A percentile compares a stretch with the other conserved stretches of the same genome.
These are phyloP conservation scores for Pristionchus maxplancki DNA, from an alignment of 2,888 invertebrate species.

Conservation along the genomic window DNA sequence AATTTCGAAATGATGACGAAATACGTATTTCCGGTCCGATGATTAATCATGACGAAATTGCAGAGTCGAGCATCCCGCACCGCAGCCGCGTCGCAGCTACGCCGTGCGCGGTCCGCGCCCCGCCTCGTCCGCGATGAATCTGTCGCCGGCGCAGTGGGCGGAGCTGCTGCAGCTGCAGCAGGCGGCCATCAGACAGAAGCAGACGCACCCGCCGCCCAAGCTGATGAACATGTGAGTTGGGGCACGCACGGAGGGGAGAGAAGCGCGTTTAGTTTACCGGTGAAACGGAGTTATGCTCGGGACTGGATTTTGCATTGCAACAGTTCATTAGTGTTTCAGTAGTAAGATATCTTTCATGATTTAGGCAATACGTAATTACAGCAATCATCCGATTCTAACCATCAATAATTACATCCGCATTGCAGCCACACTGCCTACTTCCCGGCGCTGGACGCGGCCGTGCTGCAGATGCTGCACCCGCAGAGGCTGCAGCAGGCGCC, in stretches of 20 bases:
- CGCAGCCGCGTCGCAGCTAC: background rate
- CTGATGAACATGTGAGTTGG: slow-evolving; percentile 33
- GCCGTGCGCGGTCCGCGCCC: background rate
- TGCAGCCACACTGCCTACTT: slow-evolving; percentile 39
- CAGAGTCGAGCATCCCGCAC: background rate
- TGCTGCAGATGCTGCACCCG: background rate
- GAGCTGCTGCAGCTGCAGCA: slow-evolving; percentile 27
- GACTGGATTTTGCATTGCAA: background rate
- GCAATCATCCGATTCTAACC: no score
- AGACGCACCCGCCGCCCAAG: background rate
- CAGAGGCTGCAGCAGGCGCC: background rate
- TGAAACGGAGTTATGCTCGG: background rate
- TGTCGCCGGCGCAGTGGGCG: slow-evolving; percentile 30
- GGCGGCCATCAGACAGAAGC: background rate
- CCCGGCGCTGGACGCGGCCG: slow-evolving; percentile 32
- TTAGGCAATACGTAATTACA: no score
- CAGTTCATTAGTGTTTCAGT: no score
- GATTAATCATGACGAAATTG: no score
- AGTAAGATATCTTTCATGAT: background rate
- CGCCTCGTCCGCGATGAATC: background rate
- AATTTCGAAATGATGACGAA: background rate
- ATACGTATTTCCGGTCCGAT: no score
- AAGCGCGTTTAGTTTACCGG: background rate
- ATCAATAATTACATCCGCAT: no score
- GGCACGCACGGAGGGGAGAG: no score